These are phyloP conservation scores for Natrix natrix DNA, from an alignment of 2,797 vertebrate genomes.

Conservation along the genomic window DNA sequence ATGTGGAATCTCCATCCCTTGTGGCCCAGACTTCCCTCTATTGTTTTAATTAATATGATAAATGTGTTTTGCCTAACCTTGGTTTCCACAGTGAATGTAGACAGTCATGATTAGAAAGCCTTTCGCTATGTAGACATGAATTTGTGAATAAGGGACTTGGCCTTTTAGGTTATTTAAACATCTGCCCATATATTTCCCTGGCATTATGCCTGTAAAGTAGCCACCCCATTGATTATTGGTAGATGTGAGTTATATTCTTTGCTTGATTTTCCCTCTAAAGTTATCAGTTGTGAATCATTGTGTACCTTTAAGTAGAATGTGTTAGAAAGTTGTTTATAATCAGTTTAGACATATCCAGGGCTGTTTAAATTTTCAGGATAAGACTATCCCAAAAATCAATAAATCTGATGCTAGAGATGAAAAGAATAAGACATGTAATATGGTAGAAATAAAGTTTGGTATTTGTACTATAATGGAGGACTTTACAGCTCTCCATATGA, in stretches of 20 bases:
- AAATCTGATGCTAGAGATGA: neutral
- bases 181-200: conserved; percentile 62
- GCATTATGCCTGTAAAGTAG: conserved; percentile 56
- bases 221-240: conserved; percentile 59
- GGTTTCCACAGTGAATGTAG: conserved; percentile 58
- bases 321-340: neutral
- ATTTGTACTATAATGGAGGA: neutral
- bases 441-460: neutral
- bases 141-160: conserved; percentile 41
- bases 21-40: conserved; percentile 30
- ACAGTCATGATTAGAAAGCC: conserved; percentile 49
- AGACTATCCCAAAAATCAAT: neutral
- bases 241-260: conserved; percentile 54
- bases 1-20: conserved; percentile 28
- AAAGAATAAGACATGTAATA: neutral
- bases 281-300: conserved; percentile 1
- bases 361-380: neutral
- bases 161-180: conserved; percentile 59
- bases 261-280: conserved; percentile 36
- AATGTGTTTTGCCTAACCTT: conserved; percentile 50
- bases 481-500: neutral
- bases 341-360: neutral
- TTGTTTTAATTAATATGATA: conserved; percentile 65
- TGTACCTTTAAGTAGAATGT: neutral
- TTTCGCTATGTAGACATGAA: conserved; percentile 43